Evolutionary conservation across 2,888 invertebrate species (phyloP).

Genomic region (Epistrophe eligans): DNA sequence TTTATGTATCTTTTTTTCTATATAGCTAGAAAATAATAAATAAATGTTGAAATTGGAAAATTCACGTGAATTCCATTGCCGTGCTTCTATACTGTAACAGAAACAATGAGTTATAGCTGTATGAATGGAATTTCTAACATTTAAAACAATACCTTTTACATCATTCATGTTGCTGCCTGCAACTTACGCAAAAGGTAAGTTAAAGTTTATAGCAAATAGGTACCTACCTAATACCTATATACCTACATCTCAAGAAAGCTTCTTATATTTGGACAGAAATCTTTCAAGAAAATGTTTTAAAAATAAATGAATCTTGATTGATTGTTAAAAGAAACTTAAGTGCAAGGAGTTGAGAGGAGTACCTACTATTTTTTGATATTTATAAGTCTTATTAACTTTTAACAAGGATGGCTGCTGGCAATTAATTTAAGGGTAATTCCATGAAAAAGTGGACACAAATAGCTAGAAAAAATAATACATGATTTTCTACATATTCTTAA

Average conservation of each 20-base stretch:
- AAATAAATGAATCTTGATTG: neutral
- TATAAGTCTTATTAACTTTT: too few species aligned
- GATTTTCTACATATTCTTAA: too few species aligned
- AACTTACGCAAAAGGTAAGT: neutral
- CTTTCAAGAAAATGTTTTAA: neutral
- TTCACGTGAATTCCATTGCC: slow-evolving; percentile 47
- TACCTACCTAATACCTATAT: neutral
- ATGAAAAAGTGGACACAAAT: too few species aligned
- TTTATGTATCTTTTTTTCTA: slow-evolving; percentile 1
- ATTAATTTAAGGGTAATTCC: too few species aligned
- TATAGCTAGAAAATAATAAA: slow-evolving; percentile 16
- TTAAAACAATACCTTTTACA: slow-evolving; percentile 1
- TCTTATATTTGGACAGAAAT: neutral
- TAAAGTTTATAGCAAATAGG: neutral
- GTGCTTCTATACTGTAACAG: slow-evolving; percentile 31
- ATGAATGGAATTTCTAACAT: slow-evolving; percentile 1
- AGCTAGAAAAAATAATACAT: too few species aligned
- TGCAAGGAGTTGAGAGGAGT: neutral
- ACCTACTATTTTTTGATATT: neutral
- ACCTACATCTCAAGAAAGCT: too few species aligned
- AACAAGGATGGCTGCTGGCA: too few species aligned
- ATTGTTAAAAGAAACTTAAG: neutral
- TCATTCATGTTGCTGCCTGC: neutral
- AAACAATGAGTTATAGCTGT: slow-evolving; percentile 60
- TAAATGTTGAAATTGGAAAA: slow-evolving; percentile 70